These are phyloP conservation scores for Mugil cephalus DNA, from an alignment of 2,113 vertebrate species.

Conservation along the genomic window DNA sequence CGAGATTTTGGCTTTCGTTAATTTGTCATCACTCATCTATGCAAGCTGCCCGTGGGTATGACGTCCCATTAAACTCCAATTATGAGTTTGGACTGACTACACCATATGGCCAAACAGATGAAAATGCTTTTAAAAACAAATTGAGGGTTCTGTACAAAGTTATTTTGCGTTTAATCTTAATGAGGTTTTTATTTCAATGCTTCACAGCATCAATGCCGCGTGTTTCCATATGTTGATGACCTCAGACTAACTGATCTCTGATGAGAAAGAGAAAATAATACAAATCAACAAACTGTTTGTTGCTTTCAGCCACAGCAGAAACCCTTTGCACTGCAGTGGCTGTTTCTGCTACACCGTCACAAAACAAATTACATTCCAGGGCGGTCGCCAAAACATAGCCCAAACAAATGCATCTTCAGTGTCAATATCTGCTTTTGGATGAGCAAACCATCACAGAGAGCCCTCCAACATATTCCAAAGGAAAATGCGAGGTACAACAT, in stretches of 20 bases:
- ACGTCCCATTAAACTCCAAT: slow-evolving; percentile 51
- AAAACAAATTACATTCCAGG: slow-evolving; percentile 65
- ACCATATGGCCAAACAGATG: slow-evolving; percentile 50
- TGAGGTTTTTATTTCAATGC: slow-evolving; percentile 10
- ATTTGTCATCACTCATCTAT: slow-evolving; percentile 31
- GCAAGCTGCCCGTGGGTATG: slow-evolving; percentile 16
- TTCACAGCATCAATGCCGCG: slow-evolving; percentile 8
- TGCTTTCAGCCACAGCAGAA: slow-evolving; percentile 2
- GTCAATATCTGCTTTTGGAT: slow-evolving; percentile 16
- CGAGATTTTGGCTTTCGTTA: slow-evolving; percentile 30
- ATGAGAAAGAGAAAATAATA: slow-evolving; percentile 15
- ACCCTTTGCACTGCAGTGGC: slow-evolving; percentile 17
- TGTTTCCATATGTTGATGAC: slow-evolving; percentile 34
- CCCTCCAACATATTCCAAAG: slow-evolving; percentile 23
- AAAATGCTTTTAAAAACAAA: slow-evolving; percentile 22
- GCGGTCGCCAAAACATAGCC: slow-evolving; percentile 49
- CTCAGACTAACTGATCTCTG: slow-evolving; percentile 35
- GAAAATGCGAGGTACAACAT: slow-evolving; percentile 4
- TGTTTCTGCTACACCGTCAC: slow-evolving; percentile 18
- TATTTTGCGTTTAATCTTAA: slow-evolving; percentile 9
- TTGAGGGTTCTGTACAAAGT: slow-evolving; percentile 17
- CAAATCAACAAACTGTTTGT: slow-evolving; percentile 1
- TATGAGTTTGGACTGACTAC: slow-evolving; percentile 31
- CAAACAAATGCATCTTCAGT: slow-evolving; percentile 51
- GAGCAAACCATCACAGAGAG: slow-evolving; percentile 22